Conservation (phyloP, 2,113 vertebrate genomes). For the Nycticebus coucang region DNA sequence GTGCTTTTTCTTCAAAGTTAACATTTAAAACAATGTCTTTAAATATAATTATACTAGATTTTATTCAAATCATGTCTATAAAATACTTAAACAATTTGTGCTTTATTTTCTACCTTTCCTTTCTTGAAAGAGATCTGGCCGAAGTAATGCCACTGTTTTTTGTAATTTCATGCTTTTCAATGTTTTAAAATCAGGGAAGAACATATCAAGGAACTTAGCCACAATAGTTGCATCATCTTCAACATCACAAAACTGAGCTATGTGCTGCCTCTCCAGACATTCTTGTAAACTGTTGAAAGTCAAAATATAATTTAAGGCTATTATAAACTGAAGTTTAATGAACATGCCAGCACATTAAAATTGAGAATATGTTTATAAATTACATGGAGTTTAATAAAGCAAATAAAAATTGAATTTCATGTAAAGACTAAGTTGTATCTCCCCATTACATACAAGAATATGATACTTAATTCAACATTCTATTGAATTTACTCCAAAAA, state of each 20-base stretch:
- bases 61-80: not conserved
- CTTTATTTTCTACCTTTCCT: slow-evolving; percentile 54
- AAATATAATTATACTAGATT: not conserved
- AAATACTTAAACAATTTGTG: not conserved
- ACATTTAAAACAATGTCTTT: not conserved
- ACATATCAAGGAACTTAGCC: slow-evolving; percentile 12
- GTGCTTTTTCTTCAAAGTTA: not conserved
- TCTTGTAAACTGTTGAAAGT: slow-evolving; percentile 66
- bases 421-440: not conserved
- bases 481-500: not conserved
- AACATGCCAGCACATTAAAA: not conserved
- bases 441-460: not conserved
- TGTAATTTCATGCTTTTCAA: slow-evolving; percentile 45
- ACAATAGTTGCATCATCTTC: not conserved
- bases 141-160: slow-evolving; percentile 67
- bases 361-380: not conserved
- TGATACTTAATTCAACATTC: not conserved
- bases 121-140: slow-evolving; percentile 55
- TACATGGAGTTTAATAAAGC: not conserved
- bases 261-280: slow-evolving; percentile 49
- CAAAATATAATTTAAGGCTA: slow-evolving; percentile 53
- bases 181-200: slow-evolving; percentile 72
- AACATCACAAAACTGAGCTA: slow-evolving; percentile 66
- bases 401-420: slow-evolving; percentile 21
- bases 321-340: slow-evolving; percentile 13